phyloP scores from a whole-genome alignment of 2,797 vertebrate species.

The Sebastes hubbsi region DNA sequence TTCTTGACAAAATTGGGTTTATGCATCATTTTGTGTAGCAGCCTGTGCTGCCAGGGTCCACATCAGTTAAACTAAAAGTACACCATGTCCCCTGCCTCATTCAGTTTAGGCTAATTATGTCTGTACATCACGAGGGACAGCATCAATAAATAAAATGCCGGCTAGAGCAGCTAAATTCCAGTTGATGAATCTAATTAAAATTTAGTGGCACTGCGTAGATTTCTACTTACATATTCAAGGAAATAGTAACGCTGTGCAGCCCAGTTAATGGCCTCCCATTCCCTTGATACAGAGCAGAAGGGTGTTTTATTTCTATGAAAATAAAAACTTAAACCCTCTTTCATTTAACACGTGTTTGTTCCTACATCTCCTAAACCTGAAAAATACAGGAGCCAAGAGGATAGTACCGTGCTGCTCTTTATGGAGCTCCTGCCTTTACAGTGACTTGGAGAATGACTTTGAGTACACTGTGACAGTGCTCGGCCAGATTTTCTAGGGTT shows the following conservation, averaged over 20 bases:
- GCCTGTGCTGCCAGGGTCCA: neutral
- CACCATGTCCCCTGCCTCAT: neutral
- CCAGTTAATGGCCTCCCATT: neutral
- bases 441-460: conserved; percentile 27
- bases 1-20: neutral
- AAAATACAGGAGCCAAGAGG: conserved; percentile 14
- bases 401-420: conserved; percentile 1
- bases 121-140: neutral
- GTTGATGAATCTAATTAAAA: neutral
- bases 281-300: neutral
- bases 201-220: neutral
- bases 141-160: conserved; percentile 14
- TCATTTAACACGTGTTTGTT: neutral
- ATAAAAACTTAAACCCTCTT: neutral
- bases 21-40: neutral
- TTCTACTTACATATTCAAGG: conserved; percentile 14
- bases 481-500: conserved; percentile 15
- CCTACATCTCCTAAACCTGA: neutral
- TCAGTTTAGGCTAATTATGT: neutral
- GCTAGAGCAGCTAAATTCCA: neutral
- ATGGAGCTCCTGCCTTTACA: conserved; percentile 17
- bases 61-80: neutral
- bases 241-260: neutral
- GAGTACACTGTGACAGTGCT: conserved; percentile 7
- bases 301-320: conserved; percentile 16